These are phyloP conservation scores for Poeciliopsis turneri DNA, from an alignment of 2,797 vertebrate species.

Conservation along the genomic window DNA sequence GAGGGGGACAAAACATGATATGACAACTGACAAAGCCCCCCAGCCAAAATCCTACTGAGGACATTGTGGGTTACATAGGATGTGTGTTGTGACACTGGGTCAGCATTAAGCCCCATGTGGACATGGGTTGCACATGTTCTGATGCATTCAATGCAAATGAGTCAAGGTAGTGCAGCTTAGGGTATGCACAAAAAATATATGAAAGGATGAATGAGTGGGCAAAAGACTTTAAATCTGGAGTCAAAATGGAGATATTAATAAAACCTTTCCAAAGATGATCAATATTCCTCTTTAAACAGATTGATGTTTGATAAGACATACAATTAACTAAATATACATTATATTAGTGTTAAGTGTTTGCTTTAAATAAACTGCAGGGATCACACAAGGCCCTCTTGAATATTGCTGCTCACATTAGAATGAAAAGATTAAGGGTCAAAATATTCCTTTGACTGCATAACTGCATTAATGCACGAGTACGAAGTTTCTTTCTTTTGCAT, in stretches of 20 bases:
- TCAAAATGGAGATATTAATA: conserved; percentile 1
- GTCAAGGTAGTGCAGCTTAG: conserved; percentile 18
- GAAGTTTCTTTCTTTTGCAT: background rate
- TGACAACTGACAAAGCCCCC: conserved; percentile 18
- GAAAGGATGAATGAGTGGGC: background rate
- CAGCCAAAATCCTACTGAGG: conserved; percentile 11
- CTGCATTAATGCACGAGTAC: background rate
- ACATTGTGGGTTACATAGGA: conserved; percentile 10
- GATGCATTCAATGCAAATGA: conserved; percentile 53
- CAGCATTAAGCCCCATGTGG: conserved; percentile 27
- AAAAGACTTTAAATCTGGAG: background rate
- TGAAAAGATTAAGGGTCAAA: conserved; percentile 8
- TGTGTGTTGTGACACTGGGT: conserved; percentile 28
- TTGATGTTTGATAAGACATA: conserved; percentile 23
- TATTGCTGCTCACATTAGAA: background rate
- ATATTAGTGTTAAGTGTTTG: background rate
- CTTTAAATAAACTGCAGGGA: conserved; percentile 21
- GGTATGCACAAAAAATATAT: conserved; percentile 8
- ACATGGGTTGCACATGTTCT: conserved; percentile 21
- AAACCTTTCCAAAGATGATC: conserved; percentile 10
- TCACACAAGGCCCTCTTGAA: conserved; percentile 7
- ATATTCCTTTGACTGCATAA: background rate
- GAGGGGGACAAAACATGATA: conserved; percentile 2
- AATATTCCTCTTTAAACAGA: conserved; percentile 21
- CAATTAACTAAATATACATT: conserved; percentile 14